Evolutionary conservation across 1,140 invertebrate species (phyloP).

Genomic region (Anagrus nilaparvatae): DNA sequence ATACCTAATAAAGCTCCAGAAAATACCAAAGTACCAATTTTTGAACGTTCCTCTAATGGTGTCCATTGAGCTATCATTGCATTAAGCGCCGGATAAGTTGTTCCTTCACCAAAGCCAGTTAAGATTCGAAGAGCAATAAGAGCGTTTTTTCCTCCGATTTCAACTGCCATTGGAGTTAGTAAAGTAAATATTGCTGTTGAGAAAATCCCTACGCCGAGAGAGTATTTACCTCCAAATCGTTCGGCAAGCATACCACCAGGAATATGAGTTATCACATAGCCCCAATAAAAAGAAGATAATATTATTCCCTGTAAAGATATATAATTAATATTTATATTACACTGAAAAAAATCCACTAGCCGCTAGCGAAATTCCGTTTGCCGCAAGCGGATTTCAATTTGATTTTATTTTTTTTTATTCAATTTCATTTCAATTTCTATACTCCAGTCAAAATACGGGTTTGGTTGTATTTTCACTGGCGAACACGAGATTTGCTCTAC

Average conservation of each 20-base stretch:
- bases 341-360: too few relatives aligned
- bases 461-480: too few relatives aligned
- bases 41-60: conserved; percentile 58
- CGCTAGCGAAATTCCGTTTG: too few relatives aligned
- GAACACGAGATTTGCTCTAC: too few relatives aligned
- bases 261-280: conserved; percentile 49
- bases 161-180: conserved; percentile 50
- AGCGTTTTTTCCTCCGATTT: conserved; percentile 46
- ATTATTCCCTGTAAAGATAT: conserved; percentile 47
- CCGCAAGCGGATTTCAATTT: too few relatives aligned
- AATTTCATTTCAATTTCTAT: too few relatives aligned
- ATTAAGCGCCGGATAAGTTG: conserved; percentile 66
- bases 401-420: too few relatives aligned
- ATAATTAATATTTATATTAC: too few relatives aligned
- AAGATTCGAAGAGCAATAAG: conserved; percentile 56
- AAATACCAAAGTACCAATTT: conserved; percentile 62
- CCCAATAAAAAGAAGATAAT: conserved; percentile 50
- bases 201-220: conserved; percentile 64
- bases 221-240: conserved; percentile 67
- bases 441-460: too few relatives aligned
- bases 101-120: conserved; percentile 67
- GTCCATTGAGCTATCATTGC: conserved; percentile 66
- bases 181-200: conserved; percentile 67
- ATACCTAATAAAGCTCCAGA: conserved; percentile 61
- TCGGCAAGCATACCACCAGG: conserved; percentile 60